Conservation (phyloP, 2,113 vertebrate species). For the Bagarius yarrelli region DNA sequence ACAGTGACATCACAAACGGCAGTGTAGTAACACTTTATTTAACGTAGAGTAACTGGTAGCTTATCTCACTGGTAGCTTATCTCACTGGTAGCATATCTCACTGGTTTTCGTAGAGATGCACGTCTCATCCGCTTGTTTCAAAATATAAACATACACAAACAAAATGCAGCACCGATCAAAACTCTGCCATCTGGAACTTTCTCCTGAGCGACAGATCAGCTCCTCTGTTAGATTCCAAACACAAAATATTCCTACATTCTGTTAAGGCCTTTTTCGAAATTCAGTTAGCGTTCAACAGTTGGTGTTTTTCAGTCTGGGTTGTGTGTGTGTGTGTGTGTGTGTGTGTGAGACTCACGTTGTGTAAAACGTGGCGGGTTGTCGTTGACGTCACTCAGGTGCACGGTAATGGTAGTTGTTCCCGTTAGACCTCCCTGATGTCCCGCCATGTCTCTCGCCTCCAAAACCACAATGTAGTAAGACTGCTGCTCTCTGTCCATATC, state of each 20-base stretch:
- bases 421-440: slow-evolving; percentile 85
- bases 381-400: slow-evolving; percentile 79
- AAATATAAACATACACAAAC: no score
- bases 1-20: no score
- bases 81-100: no score
- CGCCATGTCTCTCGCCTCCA: slow-evolving; percentile 91
- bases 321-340: not conserved
- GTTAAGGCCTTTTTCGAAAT: not conserved
- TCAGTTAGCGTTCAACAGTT: not conserved
- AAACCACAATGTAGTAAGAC: slow-evolving; percentile 81
- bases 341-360: slow-evolving; percentile 64
- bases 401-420: slow-evolving; percentile 82
- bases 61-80: no score
- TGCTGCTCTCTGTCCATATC: slow-evolving; percentile 87
- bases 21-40: no score
- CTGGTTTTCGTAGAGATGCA: no score
- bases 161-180: no score
- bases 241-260: not conserved
- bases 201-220: no score
- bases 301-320: not conserved
- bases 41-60: no score
- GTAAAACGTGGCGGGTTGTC: slow-evolving; percentile 78
- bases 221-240: no score
- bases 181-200: no score
- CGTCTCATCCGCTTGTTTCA: no score